Conservation (phyloP, 2,797 vertebrate species). For the Neopelma chrysocephalum region DNA sequence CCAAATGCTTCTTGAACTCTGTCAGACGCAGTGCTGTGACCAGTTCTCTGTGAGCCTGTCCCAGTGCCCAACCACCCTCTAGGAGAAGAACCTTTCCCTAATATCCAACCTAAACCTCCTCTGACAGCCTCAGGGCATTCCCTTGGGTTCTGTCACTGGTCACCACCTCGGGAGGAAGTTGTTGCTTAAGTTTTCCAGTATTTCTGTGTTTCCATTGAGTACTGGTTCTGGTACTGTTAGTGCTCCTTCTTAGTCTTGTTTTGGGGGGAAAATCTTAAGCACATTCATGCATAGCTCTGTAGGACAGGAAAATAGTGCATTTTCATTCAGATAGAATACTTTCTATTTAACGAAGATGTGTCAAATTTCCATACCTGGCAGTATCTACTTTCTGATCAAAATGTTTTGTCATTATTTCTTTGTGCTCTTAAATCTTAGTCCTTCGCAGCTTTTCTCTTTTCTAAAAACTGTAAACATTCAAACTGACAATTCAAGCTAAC, state of each 20-base stretch:
- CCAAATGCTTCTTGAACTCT: fast-evolving
- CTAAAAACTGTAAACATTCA: neutral
- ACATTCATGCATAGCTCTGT: neutral
- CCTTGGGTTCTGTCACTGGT: fast-evolving
- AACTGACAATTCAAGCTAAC: neutral
- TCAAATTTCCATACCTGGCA: neutral
- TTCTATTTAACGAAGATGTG: neutral
- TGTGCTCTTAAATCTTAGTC: neutral
- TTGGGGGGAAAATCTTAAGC: neutral
- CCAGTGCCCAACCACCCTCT: fast-evolving
- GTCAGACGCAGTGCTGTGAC: neutral
- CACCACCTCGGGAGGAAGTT: fast-evolving
- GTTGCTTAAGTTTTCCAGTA: neutral
- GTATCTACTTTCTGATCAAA: neutral
- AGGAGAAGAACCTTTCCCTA: neutral
- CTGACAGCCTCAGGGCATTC: neutral
- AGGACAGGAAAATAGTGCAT: neutral
- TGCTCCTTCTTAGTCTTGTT: neutral
- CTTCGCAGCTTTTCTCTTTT: neutral
- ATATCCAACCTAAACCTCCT: neutral
- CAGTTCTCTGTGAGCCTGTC: neutral
- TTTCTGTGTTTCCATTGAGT: neutral
- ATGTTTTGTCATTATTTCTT: neutral
- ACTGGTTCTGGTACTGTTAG: neutral
- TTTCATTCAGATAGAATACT: neutral